These are phyloP conservation scores for Hylia prasina DNA, from an alignment of 2,113 vertebrate genomes.

Conservation along the genomic window DNA sequence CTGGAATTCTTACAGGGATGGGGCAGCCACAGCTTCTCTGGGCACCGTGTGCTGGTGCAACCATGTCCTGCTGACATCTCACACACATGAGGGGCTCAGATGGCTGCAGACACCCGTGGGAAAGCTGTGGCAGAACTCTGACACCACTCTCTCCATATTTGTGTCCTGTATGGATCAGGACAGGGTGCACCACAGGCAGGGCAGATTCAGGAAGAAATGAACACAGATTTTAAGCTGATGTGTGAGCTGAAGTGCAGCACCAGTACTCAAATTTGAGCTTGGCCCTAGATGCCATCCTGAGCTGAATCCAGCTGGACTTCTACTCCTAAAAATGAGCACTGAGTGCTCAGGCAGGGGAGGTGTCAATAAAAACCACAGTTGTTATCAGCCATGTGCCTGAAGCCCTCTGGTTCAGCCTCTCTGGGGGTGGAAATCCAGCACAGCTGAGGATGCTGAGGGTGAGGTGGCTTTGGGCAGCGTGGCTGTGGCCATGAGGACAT, in stretches of 20 bases:
- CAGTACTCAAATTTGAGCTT: not conserved
- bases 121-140: not conserved
- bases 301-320: not conserved
- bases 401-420: not conserved
- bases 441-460: rapidly evolving
- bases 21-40: not conserved
- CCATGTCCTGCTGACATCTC: not conserved
- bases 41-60: not conserved
- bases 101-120: not conserved
- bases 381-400: rapidly evolving
- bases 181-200: rapidly evolving
- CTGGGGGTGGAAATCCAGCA: not conserved
- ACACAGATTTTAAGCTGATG: not conserved
- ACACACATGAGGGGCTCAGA: rapidly evolving
- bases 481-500: not conserved
- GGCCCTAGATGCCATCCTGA: not conserved
- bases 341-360: not conserved
- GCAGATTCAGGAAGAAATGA: not conserved
- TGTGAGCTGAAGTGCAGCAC: not conserved
- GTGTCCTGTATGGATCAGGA: not conserved
- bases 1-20: rapidly evolving
- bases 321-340: not conserved
- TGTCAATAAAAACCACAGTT: rapidly evolving
- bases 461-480: not conserved
- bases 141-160: not conserved